Evolutionary conservation across 2,888 invertebrate genomes (phyloP).

Genomic region (Heliconius ismenius): DNA sequence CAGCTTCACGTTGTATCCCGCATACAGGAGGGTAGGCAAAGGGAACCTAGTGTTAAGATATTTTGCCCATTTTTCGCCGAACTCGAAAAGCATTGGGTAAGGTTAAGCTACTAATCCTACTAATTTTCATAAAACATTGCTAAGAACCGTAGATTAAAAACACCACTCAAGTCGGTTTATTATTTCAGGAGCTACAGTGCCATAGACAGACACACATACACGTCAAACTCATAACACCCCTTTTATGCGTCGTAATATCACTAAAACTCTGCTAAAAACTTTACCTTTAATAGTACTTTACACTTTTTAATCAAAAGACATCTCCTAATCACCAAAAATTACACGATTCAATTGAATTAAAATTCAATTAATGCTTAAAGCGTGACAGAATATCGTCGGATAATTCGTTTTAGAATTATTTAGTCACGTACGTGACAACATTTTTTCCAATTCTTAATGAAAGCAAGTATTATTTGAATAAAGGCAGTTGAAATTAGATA

Average conservation of each 20-base stretch:
- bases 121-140: too few species aligned
- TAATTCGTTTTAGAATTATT: slow-evolving; percentile 5
- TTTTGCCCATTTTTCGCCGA: too few species aligned
- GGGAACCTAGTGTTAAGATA: too few species aligned
- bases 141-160: too few species aligned
- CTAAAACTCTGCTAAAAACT: not conserved
- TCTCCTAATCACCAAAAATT: not conserved
- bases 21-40: too few species aligned
- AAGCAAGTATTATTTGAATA: slow-evolving; percentile 50
- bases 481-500: slow-evolving; percentile 54
- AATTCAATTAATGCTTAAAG: not conserved
- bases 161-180: too few species aligned
- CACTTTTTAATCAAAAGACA: not conserved
- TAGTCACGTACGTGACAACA: slow-evolving; percentile 13
- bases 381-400: not conserved
- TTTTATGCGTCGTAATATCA: not conserved
- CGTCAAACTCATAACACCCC: too few species aligned
- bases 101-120: too few species aligned
- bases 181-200: too few species aligned
- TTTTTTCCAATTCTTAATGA: slow-evolving; percentile 37
- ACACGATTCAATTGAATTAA: not conserved
- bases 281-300: not conserved
- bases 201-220: too few species aligned
- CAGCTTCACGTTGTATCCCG: too few species aligned
- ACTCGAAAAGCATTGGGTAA: too few species aligned